Conservation (phyloP, 2,797 vertebrate species). For the Sylvilagus floridanus region DNA sequence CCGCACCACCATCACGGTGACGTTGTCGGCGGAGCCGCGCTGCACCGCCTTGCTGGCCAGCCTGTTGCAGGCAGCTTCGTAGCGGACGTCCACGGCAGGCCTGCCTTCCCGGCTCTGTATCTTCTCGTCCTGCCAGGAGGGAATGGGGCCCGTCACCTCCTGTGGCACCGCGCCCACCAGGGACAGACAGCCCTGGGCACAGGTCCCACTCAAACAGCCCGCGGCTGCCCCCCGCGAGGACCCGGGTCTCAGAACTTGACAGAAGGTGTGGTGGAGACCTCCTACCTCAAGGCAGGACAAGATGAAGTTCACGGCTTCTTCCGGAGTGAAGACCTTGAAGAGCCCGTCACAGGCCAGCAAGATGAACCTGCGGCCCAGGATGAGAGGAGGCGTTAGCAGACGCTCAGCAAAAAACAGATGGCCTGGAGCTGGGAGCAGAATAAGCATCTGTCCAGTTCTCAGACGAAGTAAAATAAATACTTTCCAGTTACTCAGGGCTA, state of each 20-base stretch:
- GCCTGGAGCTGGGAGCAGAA: not conserved
- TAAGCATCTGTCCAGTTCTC: not conserved
- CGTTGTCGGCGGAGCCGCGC: conserved; percentile 96
- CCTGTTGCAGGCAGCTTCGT: conserved; percentile 94
- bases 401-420: not conserved
- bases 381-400: conserved; percentile 26
- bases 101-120: conserved; percentile 88
- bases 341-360: conserved; percentile 97
- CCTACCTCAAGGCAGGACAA: conserved; percentile 93
- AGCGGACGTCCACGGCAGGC: conserved; percentile 86
- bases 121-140: conserved; percentile 88
- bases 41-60: conserved; percentile 95
- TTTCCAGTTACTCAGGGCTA: not conserved
- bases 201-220: too few relatives aligned
- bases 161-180: too few relatives aligned
- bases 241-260: accelerated
- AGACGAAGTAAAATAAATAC: too few relatives aligned
- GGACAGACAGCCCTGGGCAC: too few relatives aligned
- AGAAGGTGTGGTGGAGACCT: too few relatives aligned
- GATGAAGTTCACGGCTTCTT: conserved; percentile 96
- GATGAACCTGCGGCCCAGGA: conserved; percentile 90
- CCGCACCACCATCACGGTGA: conserved; percentile 95
- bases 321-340: conserved; percentile 97
- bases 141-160: not conserved
- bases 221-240: too few relatives aligned